phyloP scores from a whole-genome alignment of 2,888 invertebrate genomes.

The Lasioglossum figueresi region DNA sequence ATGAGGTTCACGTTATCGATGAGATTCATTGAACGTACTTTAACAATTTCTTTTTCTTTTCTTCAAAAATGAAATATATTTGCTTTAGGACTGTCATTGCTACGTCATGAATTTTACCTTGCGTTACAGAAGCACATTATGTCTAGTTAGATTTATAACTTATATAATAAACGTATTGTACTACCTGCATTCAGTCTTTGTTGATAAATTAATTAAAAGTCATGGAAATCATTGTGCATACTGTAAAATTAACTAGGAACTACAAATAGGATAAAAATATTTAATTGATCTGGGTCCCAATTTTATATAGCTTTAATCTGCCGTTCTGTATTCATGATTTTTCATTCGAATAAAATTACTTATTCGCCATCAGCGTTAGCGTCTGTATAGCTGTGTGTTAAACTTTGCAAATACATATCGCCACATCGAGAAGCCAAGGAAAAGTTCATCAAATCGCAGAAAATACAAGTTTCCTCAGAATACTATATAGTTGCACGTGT shows the following conservation, averaged over 20 bases:
- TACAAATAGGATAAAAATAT: slow-evolving; percentile 73
- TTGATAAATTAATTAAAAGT: slow-evolving; percentile 76
- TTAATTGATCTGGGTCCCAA: slow-evolving; percentile 69
- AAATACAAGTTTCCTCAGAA: slow-evolving; percentile 37
- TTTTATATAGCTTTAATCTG: slow-evolving; percentile 55
- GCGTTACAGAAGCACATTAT: slow-evolving; percentile 50
- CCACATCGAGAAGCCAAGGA: slow-evolving; percentile 35
- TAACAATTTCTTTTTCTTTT: slow-evolving; percentile 3
- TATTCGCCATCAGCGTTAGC: slow-evolving; percentile 29
- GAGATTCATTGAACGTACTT: slow-evolving; percentile 15
- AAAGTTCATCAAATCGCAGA: slow-evolving; percentile 34
- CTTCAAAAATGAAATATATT: slow-evolving; percentile 17
- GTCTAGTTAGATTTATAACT: slow-evolving; percentile 58
- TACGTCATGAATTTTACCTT: slow-evolving; percentile 41
- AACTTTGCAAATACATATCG: slow-evolving; percentile 38
- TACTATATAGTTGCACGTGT: slow-evolving; percentile 32
- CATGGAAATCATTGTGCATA: slow-evolving; percentile 63
- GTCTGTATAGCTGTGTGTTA: slow-evolving; percentile 38
- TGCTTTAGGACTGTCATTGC: slow-evolving; percentile 25
- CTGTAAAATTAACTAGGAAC: slow-evolving; percentile 74
- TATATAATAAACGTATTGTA: slow-evolving; percentile 73
- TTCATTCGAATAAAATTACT: slow-evolving; percentile 34
- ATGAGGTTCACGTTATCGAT: slow-evolving; percentile 25
- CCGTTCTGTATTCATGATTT: slow-evolving; percentile 36
- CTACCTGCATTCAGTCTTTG: slow-evolving; percentile 81